Evolutionary conservation across 23 tunicate species (phyloP).

Genomic region (Phallusia fumigata): DNA sequence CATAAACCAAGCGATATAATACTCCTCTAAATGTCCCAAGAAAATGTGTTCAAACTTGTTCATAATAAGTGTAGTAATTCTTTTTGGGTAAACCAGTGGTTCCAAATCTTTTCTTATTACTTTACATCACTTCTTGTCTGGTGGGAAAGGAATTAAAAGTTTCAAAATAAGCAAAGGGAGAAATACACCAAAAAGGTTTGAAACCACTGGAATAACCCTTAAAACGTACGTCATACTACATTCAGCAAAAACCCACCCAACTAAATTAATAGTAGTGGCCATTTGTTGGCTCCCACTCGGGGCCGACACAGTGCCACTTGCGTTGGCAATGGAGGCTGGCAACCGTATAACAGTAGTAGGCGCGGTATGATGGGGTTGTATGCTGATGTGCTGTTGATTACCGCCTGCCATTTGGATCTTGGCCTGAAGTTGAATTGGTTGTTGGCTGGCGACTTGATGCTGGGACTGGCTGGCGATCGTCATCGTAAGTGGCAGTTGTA

Average conservation of each 20-base stretch:
- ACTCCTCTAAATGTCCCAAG: too few relatives aligned
- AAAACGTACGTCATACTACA: neutral
- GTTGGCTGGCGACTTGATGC: constrained; percentile 7
- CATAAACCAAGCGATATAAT: too few relatives aligned
- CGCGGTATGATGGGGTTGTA: neutral
- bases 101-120: too few relatives aligned
- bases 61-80: too few relatives aligned
- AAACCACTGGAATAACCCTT: too few relatives aligned
- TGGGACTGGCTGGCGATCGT: neutral
- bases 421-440: constrained; percentile 11
- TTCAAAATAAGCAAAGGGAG: too few relatives aligned
- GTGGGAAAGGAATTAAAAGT: too few relatives aligned
- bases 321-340: constrained; percentile 49
- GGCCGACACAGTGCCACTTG: constrained; percentile 15
- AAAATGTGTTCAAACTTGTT: too few relatives aligned
- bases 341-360: constrained; percentile 36
- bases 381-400: neutral
- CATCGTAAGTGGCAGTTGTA: constrained; percentile 37
- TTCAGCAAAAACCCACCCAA: constrained; percentile 23
- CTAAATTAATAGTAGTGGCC: constrained; percentile 42
- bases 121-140: too few relatives aligned
- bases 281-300: constrained; percentile 43
- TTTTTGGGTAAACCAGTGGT: too few relatives aligned
- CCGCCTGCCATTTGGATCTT: neutral
- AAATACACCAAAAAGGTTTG: too few relatives aligned